Evolutionary conservation across 2,888 invertebrate species (phyloP), one percentile per base, ranked within the genome.

Genomic region (Caenorhabditis sp.): DNA sequence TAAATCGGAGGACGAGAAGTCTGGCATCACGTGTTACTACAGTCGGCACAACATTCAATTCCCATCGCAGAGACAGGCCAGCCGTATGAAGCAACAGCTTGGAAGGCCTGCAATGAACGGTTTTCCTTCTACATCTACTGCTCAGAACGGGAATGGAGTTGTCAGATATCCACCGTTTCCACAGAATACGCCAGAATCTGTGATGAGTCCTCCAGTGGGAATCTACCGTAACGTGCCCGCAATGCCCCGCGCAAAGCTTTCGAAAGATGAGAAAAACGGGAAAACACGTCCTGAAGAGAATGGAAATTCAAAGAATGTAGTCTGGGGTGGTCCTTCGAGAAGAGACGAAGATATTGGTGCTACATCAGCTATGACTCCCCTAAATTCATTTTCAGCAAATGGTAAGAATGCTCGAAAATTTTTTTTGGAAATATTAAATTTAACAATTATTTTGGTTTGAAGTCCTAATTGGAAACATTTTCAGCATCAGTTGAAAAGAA

Each of bases 21-120:
- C 77, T 22, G 86, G 85, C 16, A 80, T 85, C 26, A 85, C 86
- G 3, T 86, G 82, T 35, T 87, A 85, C 63, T 85, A 82, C 54
- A 82, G 77, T 68, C 66, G 85, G 6, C 75, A 81, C 44, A 80
- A 79, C 22, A 64, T 72, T 38, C 75, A 82, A 38, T 72, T 61
- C 22, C 72, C 80, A 22, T 24, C 56, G 5, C 68, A 61, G 7
- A 56, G 47, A 35, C 76, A 80, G 56, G 51, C 19, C 2, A 54
- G 24, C 16, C 19, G 63, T 0, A 80, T 64, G 70, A 72, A 80
- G 35, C 64, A 47, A 22, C n/a, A 12, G 22, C 59, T 51, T 12
- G 80, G 80, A 31, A 38, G 70, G 31, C 59, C 72, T n/a, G 31
- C 22, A 12, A 68, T 72, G 72, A 61, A 47, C 35, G 70, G 70